Evolutionary conservation across 1,140 invertebrate species (phyloP).

Genomic region (Leptonema lineaticorne): DNA sequence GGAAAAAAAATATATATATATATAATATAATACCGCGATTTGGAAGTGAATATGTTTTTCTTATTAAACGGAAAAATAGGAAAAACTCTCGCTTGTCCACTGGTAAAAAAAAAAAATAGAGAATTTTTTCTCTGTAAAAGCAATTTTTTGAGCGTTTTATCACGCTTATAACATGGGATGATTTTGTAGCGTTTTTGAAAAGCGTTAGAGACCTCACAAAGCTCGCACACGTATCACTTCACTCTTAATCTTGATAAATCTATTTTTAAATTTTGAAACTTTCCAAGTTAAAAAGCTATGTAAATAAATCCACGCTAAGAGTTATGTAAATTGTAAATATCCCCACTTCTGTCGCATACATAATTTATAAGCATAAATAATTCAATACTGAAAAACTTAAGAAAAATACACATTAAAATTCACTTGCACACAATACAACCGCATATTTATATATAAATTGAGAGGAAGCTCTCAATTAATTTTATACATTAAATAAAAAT

Average conservation of each 20-base stretch:
- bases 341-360: constrained; percentile 19
- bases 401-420: constrained; percentile 1
- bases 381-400: background rate
- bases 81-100: background rate
- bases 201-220: constrained; percentile 1
- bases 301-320: constrained; percentile 26
- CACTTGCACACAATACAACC: background rate
- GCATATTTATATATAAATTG: no score
- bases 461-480: no score
- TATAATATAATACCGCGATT: no score
- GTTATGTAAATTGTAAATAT: constrained; percentile 29
- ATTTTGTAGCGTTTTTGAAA: background rate
- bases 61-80: background rate
- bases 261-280: constrained; percentile 24
- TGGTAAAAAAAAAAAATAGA: background rate
- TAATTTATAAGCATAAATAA: constrained; percentile 25
- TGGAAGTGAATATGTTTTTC: no score
- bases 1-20: background rate
- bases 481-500: no score
- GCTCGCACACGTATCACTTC: constrained; percentile 4
- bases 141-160: no score
- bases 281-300: constrained; percentile 14
- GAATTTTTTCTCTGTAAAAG: no score
- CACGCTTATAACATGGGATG: no score
- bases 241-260: constrained; percentile 16